A percentile compares a stretch with the other conserved stretches of the same genome.
phyloP scores from a whole-genome alignment of 2,888 invertebrate species.

The Rotaria magnacalcarata region DNA sequence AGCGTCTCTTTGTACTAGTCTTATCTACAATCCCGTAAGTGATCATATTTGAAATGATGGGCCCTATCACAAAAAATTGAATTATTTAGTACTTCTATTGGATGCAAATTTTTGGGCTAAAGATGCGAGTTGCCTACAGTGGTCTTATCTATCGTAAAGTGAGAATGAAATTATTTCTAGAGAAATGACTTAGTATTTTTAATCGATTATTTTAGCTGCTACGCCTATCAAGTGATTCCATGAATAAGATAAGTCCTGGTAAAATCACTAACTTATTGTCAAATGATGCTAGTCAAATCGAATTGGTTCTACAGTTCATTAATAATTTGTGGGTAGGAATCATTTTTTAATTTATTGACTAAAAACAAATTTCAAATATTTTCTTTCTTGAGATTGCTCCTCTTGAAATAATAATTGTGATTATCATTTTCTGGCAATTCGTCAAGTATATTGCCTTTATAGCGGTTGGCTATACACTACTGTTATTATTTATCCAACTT shows the following conservation, averaged over 20 bases:
- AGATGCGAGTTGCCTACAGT: background rate
- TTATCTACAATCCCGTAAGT: background rate
- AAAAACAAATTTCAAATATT: too few relatives aligned
- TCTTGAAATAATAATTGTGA: background rate
- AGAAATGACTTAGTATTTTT: background rate
- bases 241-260: background rate
- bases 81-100: background rate
- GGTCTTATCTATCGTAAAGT: conserved; percentile 5
- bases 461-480: background rate
- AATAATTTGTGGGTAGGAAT: background rate
- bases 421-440: background rate
- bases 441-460: background rate
- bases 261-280: background rate
- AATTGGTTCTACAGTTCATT: background rate
- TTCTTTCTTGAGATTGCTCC: background rate
- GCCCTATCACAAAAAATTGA: background rate
- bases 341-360: too few relatives aligned
- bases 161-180: background rate
- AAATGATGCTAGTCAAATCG: background rate
- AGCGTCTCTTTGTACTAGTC: too few relatives aligned
- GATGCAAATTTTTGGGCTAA: background rate
- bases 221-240: background rate
- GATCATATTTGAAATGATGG: too few relatives aligned
- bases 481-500: background rate
- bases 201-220: background rate